phyloP scores from a whole-genome alignment of 1,140 invertebrate genomes.

The Lepidurus couesii region DNA sequence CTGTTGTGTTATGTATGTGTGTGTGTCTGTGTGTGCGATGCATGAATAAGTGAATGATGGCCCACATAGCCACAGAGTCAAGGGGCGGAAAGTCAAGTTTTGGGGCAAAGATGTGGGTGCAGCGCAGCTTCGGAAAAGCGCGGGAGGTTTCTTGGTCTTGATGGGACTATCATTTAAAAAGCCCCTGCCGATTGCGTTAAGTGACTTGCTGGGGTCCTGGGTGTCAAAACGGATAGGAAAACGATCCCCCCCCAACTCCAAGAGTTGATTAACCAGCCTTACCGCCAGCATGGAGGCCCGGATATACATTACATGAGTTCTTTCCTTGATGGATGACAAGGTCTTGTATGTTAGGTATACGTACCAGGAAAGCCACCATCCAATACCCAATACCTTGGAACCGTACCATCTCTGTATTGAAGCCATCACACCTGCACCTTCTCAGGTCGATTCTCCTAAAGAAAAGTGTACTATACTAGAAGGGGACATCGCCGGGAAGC shows the following conservation, averaged over 20 bases:
- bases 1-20: not conserved
- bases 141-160: not conserved
- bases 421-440: too few species aligned
- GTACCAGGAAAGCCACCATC: too few species aligned
- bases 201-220: slow-evolving; percentile 2
- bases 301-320: too few species aligned
- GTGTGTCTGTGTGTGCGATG: not conserved
- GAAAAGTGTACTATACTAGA: too few species aligned
- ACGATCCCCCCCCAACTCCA: not conserved
- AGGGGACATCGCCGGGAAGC: too few species aligned
- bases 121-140: not conserved
- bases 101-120: not conserved
- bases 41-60: slow-evolving; percentile 21
- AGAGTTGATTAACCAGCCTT: not conserved
- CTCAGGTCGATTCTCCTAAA: too few species aligned
- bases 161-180: not conserved
- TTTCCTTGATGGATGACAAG: too few species aligned
- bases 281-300: too few species aligned
- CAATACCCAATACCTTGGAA: too few species aligned
- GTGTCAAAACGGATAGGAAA: not conserved
- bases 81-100: too few species aligned
- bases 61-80: not conserved
- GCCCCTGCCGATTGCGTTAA: slow-evolving; percentile 11
- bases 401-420: too few species aligned
- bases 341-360: too few species aligned